Percentiles rank a stretch among this genome's conserved stretches.
Evolutionary conservation across 1,140 invertebrate genomes (phyloP).

Genomic region (Venturia canescens): DNA sequence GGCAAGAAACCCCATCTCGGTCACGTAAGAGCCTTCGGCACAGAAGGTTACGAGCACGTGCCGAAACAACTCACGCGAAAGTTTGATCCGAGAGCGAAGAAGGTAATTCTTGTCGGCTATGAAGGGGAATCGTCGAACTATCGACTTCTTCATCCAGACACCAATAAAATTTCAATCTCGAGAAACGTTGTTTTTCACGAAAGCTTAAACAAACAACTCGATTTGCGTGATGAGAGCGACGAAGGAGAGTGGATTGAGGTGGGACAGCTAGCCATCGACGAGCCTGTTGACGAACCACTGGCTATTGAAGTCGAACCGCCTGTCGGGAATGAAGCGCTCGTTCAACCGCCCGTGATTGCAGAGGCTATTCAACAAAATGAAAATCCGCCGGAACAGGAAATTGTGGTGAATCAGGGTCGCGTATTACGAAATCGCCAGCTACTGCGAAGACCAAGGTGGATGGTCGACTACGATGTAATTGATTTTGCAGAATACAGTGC

Average conservation of each 20-base stretch:
- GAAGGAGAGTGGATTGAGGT: no score
- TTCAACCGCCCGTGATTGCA: not conserved
- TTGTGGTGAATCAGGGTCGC: slow-evolving; percentile 32
- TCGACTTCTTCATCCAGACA: slow-evolving; percentile 57
- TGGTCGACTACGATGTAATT: no score
- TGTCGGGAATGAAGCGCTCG: slow-evolving; percentile 29
- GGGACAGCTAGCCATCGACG: no score
- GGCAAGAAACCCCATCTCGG: slow-evolving; percentile 56
- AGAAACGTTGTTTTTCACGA: slow-evolving; percentile 61
- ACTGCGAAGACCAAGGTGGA: slow-evolving; percentile 35
- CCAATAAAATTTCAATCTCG: slow-evolving; percentile 45
- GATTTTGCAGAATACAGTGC: slow-evolving; percentile 27
- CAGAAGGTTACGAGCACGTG: slow-evolving; percentile 61
- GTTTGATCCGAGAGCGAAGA: slow-evolving; percentile 60
- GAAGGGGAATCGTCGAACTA: slow-evolving; percentile 60
- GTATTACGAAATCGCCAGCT: not conserved
- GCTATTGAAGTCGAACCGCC: not conserved
- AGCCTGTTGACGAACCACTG: no score
- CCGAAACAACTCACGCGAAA: slow-evolving; percentile 64
- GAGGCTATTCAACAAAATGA: no score
- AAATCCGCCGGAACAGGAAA: not conserved
- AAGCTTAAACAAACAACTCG: slow-evolving; percentile 34
- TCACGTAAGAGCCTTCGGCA: slow-evolving; percentile 67
- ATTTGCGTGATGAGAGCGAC: no score
- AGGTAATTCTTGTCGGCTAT: slow-evolving; percentile 55